Evolutionary conservation across 2,797 vertebrate species (phyloP), one percentile per base, ranked within the genome.

Genomic region (Brachyalestes nurse): DNA sequence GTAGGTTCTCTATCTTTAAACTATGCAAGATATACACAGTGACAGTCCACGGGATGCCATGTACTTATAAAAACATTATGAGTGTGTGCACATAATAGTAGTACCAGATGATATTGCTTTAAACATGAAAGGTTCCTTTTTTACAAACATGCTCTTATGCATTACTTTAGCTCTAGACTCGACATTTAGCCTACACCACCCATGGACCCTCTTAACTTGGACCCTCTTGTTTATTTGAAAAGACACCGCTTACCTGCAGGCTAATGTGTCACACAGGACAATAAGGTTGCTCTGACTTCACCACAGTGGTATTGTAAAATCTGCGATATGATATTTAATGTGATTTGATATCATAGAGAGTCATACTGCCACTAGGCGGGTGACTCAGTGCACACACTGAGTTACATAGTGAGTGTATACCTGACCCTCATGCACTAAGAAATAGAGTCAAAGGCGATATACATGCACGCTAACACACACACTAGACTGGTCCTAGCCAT

Each of bases 261-360:
- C 47, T 77, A 47, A 21, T 0, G 7, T 74, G 17, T 47, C 55
- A 71, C 23, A 73, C 67, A 72, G 38, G 28, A 77, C 62, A 65
- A 17, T n/a, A 23, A 72, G 58, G 49, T 13, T 21, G 67, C 34
- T 40, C 62, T 57, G 73, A 81, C 66, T 65, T 72, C 58, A 34
- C 61, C 47, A 73, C 28, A 65, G 70, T 65, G 45, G 55, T 8
- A 66, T 42, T 71, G 79, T 70, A 55, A 71, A 25, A 76, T 53
- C 16, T 65, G 80, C 19, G 40, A 82, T 66, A 47, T 72, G 49
- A 82, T 77, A 77, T 66, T 72, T 72, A 72, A 77, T 66, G 60
- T 19, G 72, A 72, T 55, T 14, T 65, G 60, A 77, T 77, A 82
- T 57, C 40, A n/a, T 23, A 72, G 47, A 21, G 14, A 64, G 58